Conservation (phyloP, 1,140 invertebrate species). For the Drosophila murphyi region DNA sequence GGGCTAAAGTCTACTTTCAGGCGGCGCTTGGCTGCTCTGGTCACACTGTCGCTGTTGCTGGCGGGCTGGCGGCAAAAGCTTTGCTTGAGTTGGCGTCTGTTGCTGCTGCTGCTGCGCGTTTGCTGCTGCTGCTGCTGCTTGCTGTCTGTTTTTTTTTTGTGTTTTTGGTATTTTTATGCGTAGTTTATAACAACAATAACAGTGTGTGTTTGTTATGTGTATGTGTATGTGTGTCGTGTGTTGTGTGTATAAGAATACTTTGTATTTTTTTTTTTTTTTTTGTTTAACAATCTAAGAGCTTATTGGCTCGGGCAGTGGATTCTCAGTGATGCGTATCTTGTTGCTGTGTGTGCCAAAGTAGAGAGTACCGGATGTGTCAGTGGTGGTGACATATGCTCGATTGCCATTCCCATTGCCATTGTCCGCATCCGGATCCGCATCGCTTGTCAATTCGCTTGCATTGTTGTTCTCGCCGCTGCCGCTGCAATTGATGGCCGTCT, state of each 20-base stretch:
- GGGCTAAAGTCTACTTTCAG: constrained; percentile 62
- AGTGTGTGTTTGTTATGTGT: constrained; percentile 42
- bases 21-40: constrained; percentile 57
- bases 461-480: constrained; percentile 62
- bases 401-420: constrained; percentile 76
- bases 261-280: constrained; percentile 5
- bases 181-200: constrained; percentile 74
- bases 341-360: constrained; percentile 75
- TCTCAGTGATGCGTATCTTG: constrained; percentile 84
- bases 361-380: constrained; percentile 67
- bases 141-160: constrained; percentile 31
- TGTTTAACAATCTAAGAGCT: constrained; percentile 77
- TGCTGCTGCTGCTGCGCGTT: constrained; percentile 45
- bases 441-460: constrained; percentile 42
- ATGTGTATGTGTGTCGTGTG: constrained; percentile 43
- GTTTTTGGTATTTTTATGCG: constrained; percentile 42
- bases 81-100: constrained; percentile 50
- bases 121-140: constrained; percentile 42
- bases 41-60: constrained; percentile 54
- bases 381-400: constrained; percentile 75
- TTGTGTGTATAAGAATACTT: constrained; percentile 14
- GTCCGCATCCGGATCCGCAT: constrained; percentile 59
- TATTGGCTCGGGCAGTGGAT: constrained; percentile 84
- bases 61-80: constrained; percentile 37
- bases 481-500: constrained; percentile 79